Conservation (phyloP, 1,140 invertebrate genomes). For the Dendroctonus valens region DNA sequence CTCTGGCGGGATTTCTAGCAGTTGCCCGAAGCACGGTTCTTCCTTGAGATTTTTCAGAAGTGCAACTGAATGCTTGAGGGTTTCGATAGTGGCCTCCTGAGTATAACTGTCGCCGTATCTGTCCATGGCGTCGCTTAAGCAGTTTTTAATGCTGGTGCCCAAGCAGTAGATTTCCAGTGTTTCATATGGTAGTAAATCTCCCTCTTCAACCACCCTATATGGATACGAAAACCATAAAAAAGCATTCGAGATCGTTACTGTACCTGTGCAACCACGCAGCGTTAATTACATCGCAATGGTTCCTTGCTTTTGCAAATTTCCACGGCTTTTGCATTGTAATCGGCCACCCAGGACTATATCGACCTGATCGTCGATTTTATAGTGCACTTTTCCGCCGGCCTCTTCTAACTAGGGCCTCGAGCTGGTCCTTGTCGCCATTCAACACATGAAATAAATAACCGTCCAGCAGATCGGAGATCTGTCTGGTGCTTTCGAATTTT, state of each 20-base stretch:
- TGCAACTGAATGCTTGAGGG: constrained; percentile 47
- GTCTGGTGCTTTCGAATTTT: constrained; percentile 43
- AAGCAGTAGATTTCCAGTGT: constrained; percentile 37
- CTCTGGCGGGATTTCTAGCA: constrained; percentile 34
- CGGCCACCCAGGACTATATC: constrained; percentile 38
- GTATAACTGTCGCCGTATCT: constrained; percentile 68
- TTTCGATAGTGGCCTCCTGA: constrained; percentile 51
- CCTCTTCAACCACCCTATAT: constrained; percentile 46
- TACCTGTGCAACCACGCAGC: constrained; percentile 51
- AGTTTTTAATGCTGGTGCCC: constrained; percentile 37
- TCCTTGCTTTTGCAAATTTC: constrained; percentile 29
- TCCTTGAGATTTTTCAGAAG: constrained; percentile 33
- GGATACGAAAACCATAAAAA: neutral
- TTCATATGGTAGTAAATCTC: constrained; percentile 47
- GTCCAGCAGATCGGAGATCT: constrained; percentile 59
- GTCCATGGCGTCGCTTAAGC: constrained; percentile 36
- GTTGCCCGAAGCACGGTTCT: constrained; percentile 25
- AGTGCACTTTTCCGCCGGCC: constrained; percentile 59
- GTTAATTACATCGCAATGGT: constrained; percentile 39
- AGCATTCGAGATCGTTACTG: neutral
- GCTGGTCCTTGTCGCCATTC: constrained; percentile 66
- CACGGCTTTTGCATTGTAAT: constrained; percentile 28
- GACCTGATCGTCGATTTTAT: constrained; percentile 33
- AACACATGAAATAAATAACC: constrained; percentile 77
- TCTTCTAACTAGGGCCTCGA: constrained; percentile 66